These are phyloP conservation scores for Sebastes vulpes DNA, from an alignment of 2,797 vertebrate species.

Conservation along the genomic window DNA sequence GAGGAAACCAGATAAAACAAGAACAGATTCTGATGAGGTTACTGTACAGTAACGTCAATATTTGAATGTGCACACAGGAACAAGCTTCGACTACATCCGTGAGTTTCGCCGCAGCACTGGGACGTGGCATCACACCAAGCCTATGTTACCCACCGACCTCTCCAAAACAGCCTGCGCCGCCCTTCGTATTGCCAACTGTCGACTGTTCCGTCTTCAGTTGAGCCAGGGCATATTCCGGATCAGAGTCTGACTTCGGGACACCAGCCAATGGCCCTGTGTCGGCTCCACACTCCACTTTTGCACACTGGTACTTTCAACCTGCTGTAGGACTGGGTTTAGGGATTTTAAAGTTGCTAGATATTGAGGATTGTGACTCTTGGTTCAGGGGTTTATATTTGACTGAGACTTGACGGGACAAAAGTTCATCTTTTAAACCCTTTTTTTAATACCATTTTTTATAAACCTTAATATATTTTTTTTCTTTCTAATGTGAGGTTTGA, in stretches of 20 bases:
- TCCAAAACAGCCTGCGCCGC: slow-evolving; percentile 92
- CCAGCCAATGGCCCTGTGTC: neutral
- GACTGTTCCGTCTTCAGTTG: slow-evolving; percentile 95
- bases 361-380: neutral
- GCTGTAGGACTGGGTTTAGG: slow-evolving; percentile 18
- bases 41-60: rapidly evolving
- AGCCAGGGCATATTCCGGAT: slow-evolving; percentile 95
- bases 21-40: no score
- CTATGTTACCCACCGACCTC: slow-evolving; percentile 91
- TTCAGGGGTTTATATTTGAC: neutral
- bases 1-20: no score
- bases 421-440: neutral
- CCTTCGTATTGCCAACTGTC: slow-evolving; percentile 96
- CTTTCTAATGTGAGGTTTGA: neutral
- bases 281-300: neutral
- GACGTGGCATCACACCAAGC: slow-evolving; percentile 95
- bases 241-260: slow-evolving; percentile 83
- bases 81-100: slow-evolving; percentile 95
- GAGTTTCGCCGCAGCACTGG: slow-evolving; percentile 97
- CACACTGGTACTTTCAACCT: slow-evolving; percentile 29
- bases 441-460: slow-evolving; percentile 8
- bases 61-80: slow-evolving; percentile 81
- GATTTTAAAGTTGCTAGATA: neutral
- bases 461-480: neutral
- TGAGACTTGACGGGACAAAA: neutral